Evolutionary conservation across 2,113 vertebrate species (phyloP).

Genomic region (Helogale parvula): DNA sequence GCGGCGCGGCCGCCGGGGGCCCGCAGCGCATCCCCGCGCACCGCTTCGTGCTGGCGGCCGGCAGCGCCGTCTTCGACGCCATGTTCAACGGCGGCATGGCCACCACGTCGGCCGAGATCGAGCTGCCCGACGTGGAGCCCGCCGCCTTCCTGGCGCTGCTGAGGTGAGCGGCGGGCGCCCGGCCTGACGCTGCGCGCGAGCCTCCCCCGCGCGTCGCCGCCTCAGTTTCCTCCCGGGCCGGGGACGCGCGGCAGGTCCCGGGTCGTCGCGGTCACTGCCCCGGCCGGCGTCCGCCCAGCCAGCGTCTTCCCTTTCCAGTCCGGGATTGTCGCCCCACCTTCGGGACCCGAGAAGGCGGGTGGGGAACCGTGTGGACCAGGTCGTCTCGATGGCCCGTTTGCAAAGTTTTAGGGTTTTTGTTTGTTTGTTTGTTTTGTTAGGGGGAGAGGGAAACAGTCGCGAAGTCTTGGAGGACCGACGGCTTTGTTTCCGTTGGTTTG

Average conservation of each 20-base stretch:
- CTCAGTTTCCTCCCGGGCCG: neutral
- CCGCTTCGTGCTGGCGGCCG: slow-evolving; percentile 94
- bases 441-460: neutral
- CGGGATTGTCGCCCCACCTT: neutral
- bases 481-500: neutral
- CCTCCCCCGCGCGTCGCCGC: neutral
- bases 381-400: neutral
- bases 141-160: slow-evolving; percentile 94
- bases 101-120: slow-evolving; percentile 94
- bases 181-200: neutral
- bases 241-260: too few relatives aligned
- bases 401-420: neutral
- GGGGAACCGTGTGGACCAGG: neutral
- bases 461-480: neutral
- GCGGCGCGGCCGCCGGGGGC: slow-evolving; percentile 66
- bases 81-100: slow-evolving; percentile 98
- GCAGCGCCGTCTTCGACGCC: slow-evolving; percentile 96
- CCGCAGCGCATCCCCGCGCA: slow-evolving; percentile 95
- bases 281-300: neutral
- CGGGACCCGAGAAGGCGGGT: neutral
- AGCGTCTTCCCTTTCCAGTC: neutral
- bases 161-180: slow-evolving; percentile 83
- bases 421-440: too few relatives aligned
- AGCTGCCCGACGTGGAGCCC: slow-evolving; percentile 95
- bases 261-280: neutral